Evolutionary conservation across 2,113 vertebrate genomes (phyloP).

Genomic region (Dendrocopos noguchii): DNA sequence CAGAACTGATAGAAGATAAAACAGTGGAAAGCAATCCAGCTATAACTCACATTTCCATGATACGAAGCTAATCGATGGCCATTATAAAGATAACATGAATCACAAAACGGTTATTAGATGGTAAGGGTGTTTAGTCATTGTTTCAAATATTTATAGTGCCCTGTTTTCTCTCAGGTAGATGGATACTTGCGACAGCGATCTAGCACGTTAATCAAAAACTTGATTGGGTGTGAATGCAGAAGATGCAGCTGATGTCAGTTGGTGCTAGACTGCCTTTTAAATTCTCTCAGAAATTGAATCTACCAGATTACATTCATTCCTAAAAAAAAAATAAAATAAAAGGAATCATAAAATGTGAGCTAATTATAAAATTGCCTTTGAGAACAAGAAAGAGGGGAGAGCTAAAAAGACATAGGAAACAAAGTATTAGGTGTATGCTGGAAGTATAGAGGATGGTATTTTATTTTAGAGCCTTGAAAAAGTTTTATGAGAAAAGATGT

Average conservation of each 20-base stretch:
- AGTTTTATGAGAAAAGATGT: neutral
- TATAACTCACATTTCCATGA: neutral
- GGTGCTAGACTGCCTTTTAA: neutral
- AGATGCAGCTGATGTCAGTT: neutral
- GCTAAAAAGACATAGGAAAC: neutral
- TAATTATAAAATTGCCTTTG: neutral
- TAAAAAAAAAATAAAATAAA: neutral
- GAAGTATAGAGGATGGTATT: neutral
- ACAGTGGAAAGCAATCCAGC: fast-evolving
- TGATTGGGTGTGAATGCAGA: neutral
- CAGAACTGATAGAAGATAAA: neutral
- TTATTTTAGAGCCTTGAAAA: neutral
- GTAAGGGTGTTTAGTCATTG: neutral
- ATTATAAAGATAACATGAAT: neutral
- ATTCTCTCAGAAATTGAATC: neutral
- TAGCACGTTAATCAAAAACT: neutral
- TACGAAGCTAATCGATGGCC: neutral
- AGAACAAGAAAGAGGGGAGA: neutral
- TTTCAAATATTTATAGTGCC: neutral
- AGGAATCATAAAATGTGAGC: neutral
- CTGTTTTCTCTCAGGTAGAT: neutral
- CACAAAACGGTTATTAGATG: neutral
- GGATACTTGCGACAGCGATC: neutral
- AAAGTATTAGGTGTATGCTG: neutral
- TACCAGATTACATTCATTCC: neutral